phyloP scores from a whole-genome alignment of 2,888 invertebrate genomes.

The Phlogophora meticulosa region DNA sequence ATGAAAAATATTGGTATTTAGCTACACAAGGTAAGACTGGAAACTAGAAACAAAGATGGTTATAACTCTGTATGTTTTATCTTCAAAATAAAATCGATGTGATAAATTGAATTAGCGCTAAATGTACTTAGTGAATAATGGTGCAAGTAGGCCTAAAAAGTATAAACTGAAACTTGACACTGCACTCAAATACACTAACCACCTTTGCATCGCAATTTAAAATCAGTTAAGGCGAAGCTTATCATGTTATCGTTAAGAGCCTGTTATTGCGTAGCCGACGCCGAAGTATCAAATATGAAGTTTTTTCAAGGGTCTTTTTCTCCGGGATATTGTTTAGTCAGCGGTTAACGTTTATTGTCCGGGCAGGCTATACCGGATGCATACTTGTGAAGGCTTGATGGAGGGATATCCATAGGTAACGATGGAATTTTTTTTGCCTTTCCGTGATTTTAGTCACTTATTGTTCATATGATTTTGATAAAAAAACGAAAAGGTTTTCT shows the following conservation, averaged over 20 bases:
- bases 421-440: not conserved
- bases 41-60: too few relatives aligned
- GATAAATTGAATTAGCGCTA: too few relatives aligned
- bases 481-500: too few relatives aligned
- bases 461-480: not conserved
- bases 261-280: slow-evolving; percentile 58
- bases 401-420: slow-evolving; percentile 35
- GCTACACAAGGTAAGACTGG: too few relatives aligned
- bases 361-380: slow-evolving; percentile 40
- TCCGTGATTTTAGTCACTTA: not conserved
- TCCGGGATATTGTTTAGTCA: slow-evolving; percentile 73
- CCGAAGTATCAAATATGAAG: slow-evolving; percentile 67
- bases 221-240: slow-evolving; percentile 52
- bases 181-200: too few relatives aligned
- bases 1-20: too few relatives aligned
- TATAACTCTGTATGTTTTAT: too few relatives aligned
- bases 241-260: slow-evolving; percentile 54
- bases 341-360: slow-evolving; percentile 70
- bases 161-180: too few relatives aligned
- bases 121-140: too few relatives aligned
- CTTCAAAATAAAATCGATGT: too few relatives aligned
- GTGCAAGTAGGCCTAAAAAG: too few relatives aligned
- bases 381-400: slow-evolving; percentile 47
- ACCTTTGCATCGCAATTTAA: slow-evolving; percentile 29
- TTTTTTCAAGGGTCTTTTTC: slow-evolving; percentile 69